Evolutionary conservation across 2,888 invertebrate genomes (phyloP), one percentile per base, ranked within the genome.

Genomic region (Nebria salina): DNA sequence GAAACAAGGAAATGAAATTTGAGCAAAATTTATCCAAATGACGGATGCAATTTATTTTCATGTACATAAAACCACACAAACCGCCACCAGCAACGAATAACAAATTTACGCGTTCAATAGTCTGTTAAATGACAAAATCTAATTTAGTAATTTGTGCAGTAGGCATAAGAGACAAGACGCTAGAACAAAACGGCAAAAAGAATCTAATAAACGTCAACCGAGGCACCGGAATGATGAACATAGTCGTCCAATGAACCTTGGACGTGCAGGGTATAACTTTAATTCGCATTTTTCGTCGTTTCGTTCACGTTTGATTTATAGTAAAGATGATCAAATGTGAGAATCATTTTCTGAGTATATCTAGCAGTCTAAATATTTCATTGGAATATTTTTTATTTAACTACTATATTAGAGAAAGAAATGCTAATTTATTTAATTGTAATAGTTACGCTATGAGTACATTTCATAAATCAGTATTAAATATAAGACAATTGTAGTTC

Each of bases 1-100:
- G 72, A 42, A 80, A 75, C 34, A 15, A 73, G 42, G 26, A 34
- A n/a, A 73, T n/a, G 3, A 42, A 25, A 73, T n/a, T 73, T 15
- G 34, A 34, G 5, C 4, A 34, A 11, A 34, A 34, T 0, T 15
- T 68, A 9, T 20, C 25, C 2, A 68, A 68, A 68, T 26, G 8
- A 25, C 25, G 13, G 15, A 68, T 68, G 26, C 20, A 68, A 25
- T 68, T n/a, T 26, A 25, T 20, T 25, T 25, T 9, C 15, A 68
- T 9, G 41, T 25, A 68, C 6, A 65, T 42, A 70, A 11, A 20
- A 72, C 54, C 54, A 65, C 72, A 77, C 72, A 43, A 34, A 77
- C 34, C 34, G 34, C 2, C 34, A 34, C 5, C 34, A 34, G 2
- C 5, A 4, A 64, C 54, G 13, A 72, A 41, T 65, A 15, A 13